Evolutionary conservation across 1,140 invertebrate genomes (phyloP).

Genomic region (Dinothrombium tinctorium): DNA sequence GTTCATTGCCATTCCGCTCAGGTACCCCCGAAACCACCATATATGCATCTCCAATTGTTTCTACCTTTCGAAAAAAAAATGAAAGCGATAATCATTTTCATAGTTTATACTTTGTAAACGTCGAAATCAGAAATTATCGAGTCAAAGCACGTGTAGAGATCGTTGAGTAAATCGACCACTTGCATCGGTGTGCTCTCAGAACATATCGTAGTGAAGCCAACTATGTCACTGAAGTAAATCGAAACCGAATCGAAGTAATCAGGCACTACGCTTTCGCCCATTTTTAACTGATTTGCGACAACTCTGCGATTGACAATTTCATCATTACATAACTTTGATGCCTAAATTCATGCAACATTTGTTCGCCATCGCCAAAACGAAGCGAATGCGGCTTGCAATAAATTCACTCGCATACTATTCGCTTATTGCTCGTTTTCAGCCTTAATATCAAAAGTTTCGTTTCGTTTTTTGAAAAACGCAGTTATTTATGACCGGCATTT

Average conservation of each 20-base stretch:
- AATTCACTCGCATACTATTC: too few species aligned
- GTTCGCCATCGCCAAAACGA: too few species aligned
- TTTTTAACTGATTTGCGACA: conserved; percentile 33
- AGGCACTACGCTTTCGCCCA: conserved; percentile 68
- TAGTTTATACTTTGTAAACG: conserved; percentile 58
- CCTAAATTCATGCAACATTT: too few species aligned
- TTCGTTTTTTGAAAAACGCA: too few species aligned
- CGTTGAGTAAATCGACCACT: conserved; percentile 78
- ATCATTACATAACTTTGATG: too few species aligned
- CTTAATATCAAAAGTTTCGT: too few species aligned
- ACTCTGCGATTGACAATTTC: too few species aligned
- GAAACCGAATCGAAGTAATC: conserved; percentile 80
- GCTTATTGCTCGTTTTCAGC: too few species aligned
- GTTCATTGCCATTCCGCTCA: background rate
- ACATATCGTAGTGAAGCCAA: conserved; percentile 49
- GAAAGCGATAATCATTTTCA: background rate
- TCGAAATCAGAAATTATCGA: conserved; percentile 77
- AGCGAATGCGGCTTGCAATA: too few species aligned
- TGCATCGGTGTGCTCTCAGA: conserved; percentile 21
- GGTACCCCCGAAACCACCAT: conserved; percentile 33
- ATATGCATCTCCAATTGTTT: conserved; percentile 92
- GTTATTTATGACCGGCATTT: too few species aligned
- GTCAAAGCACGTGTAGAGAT: conserved; percentile 83
- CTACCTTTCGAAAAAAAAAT: conserved; percentile 70
- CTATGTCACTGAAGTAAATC: conserved; percentile 93